Conservation (phyloP, 2,888 invertebrate species). For the Muschampia plurimacula region DNA sequence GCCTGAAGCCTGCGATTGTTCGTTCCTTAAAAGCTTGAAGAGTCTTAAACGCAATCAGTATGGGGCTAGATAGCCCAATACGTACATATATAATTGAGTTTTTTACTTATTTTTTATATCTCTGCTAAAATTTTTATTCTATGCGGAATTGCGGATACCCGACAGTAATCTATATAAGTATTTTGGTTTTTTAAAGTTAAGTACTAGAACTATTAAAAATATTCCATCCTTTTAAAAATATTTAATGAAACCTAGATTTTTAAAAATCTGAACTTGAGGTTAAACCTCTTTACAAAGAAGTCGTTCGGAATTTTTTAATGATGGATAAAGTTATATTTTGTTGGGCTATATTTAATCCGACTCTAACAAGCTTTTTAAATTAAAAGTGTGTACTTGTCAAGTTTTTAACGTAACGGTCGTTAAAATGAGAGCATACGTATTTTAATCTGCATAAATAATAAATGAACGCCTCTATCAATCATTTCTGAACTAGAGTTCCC, state of each 20-base stretch:
- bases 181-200: neutral
- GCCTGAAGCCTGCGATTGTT: conserved; percentile 2
- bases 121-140: no score
- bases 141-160: no score
- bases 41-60: no score
- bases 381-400: conserved; percentile 23
- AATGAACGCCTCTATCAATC: conserved; percentile 29
- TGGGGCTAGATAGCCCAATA: no score
- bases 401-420: conserved; percentile 34
- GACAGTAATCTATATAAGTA: neutral
- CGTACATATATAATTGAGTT: no score
- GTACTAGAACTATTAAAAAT: no score
- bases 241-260: conserved; percentile 2
- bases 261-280: neutral
- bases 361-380: conserved; percentile 32
- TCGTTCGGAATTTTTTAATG: conserved; percentile 34
- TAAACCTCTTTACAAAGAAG: conserved; percentile 12
- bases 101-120: no score
- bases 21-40: no score
- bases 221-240: neutral
- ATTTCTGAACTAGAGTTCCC: conserved; percentile 28
- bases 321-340: conserved; percentile 16
- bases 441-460: conserved; percentile 36
- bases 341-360: conserved; percentile 20
- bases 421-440: conserved; percentile 30